Conservation (phyloP, 2,797 vertebrate species). For the Saxicola maurus region DNA sequence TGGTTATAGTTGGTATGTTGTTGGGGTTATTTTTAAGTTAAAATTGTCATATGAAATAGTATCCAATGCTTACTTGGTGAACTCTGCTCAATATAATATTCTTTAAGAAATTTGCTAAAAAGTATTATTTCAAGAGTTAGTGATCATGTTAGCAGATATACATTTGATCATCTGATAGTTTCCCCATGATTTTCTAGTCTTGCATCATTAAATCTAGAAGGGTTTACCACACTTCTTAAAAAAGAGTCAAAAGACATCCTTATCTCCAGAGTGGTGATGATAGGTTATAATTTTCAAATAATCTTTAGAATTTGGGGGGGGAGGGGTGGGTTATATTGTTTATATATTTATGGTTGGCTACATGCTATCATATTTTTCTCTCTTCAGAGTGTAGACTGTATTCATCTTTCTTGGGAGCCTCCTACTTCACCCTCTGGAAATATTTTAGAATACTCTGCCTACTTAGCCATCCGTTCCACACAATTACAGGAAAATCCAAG, state of each 20-base stretch:
- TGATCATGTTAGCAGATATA: not conserved
- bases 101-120: not conserved
- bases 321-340: not conserved
- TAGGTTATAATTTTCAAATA: not conserved
- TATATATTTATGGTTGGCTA: not conserved
- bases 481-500: constrained; percentile 76
- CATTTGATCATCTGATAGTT: not conserved
- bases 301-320: not conserved
- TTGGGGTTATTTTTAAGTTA: not conserved
- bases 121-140: not conserved
- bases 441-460: constrained; percentile 96
- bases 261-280: not conserved
- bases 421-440: constrained; percentile 89
- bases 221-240: not conserved
- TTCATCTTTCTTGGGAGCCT: constrained; percentile 96
- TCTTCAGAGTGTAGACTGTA: constrained; percentile 84
- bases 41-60: not conserved
- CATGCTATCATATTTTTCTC: not conserved
- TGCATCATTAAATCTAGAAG: not conserved
- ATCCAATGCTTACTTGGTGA: not conserved
- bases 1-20: not conserved
- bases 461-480: constrained; percentile 88
- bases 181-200: not conserved
- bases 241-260: not conserved
- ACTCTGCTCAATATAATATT: not conserved